Evolutionary conservation across 2,888 invertebrate species (phyloP).

Genomic region (Lasioglossum calceatum): DNA sequence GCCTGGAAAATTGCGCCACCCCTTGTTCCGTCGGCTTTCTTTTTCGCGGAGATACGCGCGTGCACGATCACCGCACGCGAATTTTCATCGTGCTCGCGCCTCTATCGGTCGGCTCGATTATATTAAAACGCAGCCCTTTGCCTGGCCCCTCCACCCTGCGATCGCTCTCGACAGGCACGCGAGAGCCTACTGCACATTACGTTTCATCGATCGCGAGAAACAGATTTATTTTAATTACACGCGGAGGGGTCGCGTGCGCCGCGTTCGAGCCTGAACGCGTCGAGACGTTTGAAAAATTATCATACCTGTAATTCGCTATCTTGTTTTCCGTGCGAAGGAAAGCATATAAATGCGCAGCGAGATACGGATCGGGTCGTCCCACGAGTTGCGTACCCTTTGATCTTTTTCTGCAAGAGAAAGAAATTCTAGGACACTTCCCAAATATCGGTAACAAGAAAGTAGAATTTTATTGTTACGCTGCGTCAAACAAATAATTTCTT

Average conservation of each 20-base stretch:
- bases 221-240: slow-evolving; percentile 7
- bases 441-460: too few species aligned
- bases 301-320: neutral
- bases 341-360: neutral
- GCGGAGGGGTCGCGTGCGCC: neutral
- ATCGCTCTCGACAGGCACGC: neutral
- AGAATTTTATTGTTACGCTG: too few species aligned
- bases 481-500: too few species aligned
- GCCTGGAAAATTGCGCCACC: slow-evolving; percentile 76
- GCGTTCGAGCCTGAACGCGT: neutral
- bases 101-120: neutral
- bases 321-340: neutral
- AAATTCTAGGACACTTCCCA: too few species aligned
- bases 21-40: slow-evolving; percentile 34
- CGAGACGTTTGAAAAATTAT: neutral
- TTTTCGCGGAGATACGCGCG: slow-evolving; percentile 9
- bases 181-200: neutral
- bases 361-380: neutral
- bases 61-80: slow-evolving; percentile 23
- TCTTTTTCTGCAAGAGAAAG: too few species aligned
- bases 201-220: neutral
- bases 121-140: neutral
- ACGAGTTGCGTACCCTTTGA: neutral
- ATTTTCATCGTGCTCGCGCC: neutral
- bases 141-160: neutral